phyloP scores from a whole-genome alignment of 1,140 invertebrate genomes.

The Drosophila dunni region DNA sequence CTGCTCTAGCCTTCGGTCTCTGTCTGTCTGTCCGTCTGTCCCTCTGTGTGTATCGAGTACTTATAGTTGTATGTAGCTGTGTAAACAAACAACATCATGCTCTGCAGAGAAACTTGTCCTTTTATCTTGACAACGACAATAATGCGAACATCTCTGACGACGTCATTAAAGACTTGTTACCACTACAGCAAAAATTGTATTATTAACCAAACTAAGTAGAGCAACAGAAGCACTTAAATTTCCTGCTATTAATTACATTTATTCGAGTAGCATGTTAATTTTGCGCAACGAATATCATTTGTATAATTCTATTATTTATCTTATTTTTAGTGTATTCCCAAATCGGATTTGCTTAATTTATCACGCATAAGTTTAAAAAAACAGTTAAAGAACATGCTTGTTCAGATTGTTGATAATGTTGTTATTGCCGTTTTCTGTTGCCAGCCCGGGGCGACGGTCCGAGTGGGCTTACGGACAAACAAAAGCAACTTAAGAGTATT shows the following conservation, averaged over 20 bases:
- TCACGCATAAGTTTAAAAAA: not conserved
- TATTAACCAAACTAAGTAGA: not conserved
- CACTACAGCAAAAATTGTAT: not conserved
- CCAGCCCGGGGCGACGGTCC: not conserved
- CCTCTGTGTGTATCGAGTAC: constrained; percentile 4
- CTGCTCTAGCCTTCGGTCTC: not conserved
- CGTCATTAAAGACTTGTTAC: constrained; percentile 38
- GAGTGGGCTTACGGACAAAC: not conserved
- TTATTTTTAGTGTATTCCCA: not conserved
- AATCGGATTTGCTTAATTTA: not conserved
- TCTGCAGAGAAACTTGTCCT: constrained; percentile 29
- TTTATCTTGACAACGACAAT: constrained; percentile 45
- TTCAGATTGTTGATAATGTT: constrained; percentile 15
- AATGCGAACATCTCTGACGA: constrained; percentile 43
- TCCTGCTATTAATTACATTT: too few species aligned
- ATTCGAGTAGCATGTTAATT: too few species aligned
- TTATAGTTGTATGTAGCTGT: constrained; percentile 3
- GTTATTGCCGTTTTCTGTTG: constrained; percentile 9
- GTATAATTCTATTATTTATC: too few species aligned
- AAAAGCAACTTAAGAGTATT: constrained; percentile 7
- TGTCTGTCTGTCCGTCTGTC: constrained; percentile 6
- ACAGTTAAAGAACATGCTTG: constrained; percentile 1
- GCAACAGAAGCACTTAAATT: not conserved
- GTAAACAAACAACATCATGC: constrained; percentile 29
- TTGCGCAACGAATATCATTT: too few species aligned